Evolutionary conservation across 30 jellyfish, hydroid and myxozoan genomes (phyloP), one percentile per base, ranked within the genome.

Genomic region (Clytia hemisphaerica): DNA sequence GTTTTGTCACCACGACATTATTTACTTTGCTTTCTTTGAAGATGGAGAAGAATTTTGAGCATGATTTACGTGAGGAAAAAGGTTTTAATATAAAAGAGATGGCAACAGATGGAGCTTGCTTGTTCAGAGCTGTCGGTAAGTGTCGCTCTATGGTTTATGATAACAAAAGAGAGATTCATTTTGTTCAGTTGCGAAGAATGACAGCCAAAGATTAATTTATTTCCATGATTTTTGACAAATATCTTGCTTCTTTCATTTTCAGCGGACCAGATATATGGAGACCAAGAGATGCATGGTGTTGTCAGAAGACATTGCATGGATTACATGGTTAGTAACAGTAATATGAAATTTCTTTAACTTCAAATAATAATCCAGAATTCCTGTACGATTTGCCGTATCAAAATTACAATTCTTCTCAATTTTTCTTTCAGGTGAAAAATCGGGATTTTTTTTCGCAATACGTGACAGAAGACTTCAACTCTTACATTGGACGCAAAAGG

Each of bases 31-130:
- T 45, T 51, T 15, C 27, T 1, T 71, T 72, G 27, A 72, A 88
- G 98, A 82, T 74, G 61, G 98, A 89, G 42, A 80, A 49, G 51
- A 57, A 40, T 48, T 89, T 89, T 75, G 98, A 89, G 58, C 70
- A 61, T 32, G 85, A 89, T 18, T 50, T 89, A 29, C 50, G 64
- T 28, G 93, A 80, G 58, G 76, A 82, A 50, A 83, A 83, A 67
- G 98, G 98, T 0, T 89, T 46, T 66, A 45, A 54, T 2, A 89
- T 89, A 14, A 89, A 89, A 59, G 84, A 89, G 71, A 89, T 89
- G 98, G 98, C 92, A n/a, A 93, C 92, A 47, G 98, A 89, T 70
- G 98, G 98, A 45, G 98, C 98, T 19, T 89, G 98, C 50, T 45
- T 89, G 46, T 89, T 89, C 53, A 62, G 98, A 62, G 94, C 98